phyloP scores from a whole-genome alignment of 2,113 vertebrate species.

The Scortum barcoo region DNA sequence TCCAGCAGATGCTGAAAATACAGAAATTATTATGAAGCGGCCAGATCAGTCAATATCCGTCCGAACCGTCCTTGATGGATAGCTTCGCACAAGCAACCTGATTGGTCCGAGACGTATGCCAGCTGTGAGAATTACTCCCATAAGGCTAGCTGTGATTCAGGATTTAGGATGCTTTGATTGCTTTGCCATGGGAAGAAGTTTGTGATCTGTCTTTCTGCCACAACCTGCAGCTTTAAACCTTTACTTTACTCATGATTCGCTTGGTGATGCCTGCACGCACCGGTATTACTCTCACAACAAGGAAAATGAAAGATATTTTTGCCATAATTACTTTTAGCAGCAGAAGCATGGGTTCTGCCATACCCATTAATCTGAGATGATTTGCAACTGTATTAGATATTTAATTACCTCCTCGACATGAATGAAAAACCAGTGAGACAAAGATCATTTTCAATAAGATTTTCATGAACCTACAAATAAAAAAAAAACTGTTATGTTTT shows the following conservation, averaged over 20 bases:
- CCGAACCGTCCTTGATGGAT: conserved; percentile 43
- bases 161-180: conserved; percentile 1
- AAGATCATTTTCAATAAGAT: not conserved
- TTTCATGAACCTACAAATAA: not conserved
- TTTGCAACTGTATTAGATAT: conserved; percentile 1
- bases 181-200: not conserved
- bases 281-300: not conserved
- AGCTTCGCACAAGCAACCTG: conserved; percentile 7
- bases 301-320: conserved; percentile 1
- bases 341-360: not conserved
- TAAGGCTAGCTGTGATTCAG: not conserved
- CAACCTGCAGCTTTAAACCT: not conserved
- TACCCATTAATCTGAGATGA: not conserved
- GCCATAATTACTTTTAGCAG: conserved; percentile 4
- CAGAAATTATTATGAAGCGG: conserved; percentile 34
- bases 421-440: not conserved
- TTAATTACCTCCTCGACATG: not conserved
- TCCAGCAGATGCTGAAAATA: conserved; percentile 52
- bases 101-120: conserved; percentile 18
- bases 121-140: conserved; percentile 37
- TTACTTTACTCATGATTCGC: not conserved
- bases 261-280: not conserved
- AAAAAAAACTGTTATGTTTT: not conserved
- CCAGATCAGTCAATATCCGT: conserved; percentile 14
- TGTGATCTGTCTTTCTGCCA: not conserved